Evolutionary conservation across 2,888 invertebrate species (phyloP).

Genomic region (Syritta pipiens): DNA sequence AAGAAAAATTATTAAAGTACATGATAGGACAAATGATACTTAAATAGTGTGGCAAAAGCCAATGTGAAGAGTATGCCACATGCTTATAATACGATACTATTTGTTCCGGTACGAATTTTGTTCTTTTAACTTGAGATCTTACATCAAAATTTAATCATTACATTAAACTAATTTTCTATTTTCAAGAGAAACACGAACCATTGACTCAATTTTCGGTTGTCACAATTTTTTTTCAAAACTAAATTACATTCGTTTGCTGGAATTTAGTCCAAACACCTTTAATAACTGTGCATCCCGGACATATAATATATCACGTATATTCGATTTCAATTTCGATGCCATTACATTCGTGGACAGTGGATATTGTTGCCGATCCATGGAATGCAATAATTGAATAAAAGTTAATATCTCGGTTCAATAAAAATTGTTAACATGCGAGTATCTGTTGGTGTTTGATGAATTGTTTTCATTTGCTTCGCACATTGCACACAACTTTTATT

Average conservation of each 20-base stretch:
- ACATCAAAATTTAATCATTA: conserved; percentile 19
- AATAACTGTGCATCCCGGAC: too few species aligned
- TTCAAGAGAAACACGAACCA: neutral
- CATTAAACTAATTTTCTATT: neutral
- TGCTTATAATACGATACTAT: too few species aligned
- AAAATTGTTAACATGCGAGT: conserved; percentile 5
- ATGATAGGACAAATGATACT: neutral
- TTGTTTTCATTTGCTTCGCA: neutral
- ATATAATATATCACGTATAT: conserved; percentile 13
- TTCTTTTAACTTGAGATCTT: too few species aligned
- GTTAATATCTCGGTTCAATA: conserved; percentile 3
- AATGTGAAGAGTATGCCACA: too few species aligned
- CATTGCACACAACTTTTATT: neutral
- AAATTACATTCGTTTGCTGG: neutral
- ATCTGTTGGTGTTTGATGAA: neutral
- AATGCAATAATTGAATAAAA: conserved; percentile 9
- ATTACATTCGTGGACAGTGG: conserved; percentile 6
- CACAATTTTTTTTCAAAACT: conserved; percentile 20
- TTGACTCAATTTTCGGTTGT: conserved; percentile 12
- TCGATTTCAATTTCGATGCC: neutral
- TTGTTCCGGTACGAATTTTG: neutral
- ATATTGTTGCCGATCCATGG: neutral
- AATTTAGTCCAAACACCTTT: neutral
- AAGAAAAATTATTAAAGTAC: neutral
- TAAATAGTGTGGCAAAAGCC: too few species aligned